A percentile compares a stretch with the other conserved stretches of the same genome.
Evolutionary conservation across 2,113 vertebrate species (phyloP).

Genomic region (Syngnathus typhle): DNA sequence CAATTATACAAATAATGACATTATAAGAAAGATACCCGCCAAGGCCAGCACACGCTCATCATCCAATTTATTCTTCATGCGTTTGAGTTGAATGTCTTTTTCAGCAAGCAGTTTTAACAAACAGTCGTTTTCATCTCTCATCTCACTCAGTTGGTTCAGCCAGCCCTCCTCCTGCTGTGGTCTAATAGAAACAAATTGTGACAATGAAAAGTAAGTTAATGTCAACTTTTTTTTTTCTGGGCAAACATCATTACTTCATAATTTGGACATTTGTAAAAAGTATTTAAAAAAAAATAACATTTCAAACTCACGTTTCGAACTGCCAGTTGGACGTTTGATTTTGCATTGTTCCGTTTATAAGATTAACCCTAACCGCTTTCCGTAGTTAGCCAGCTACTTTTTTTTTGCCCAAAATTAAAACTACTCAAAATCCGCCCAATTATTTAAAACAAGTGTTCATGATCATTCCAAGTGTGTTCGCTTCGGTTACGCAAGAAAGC

Average conservation of each 20-base stretch:
- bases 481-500: background rate
- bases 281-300: no score
- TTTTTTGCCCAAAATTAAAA: background rate
- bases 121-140: constrained; percentile 82
- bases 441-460: background rate
- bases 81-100: constrained; percentile 86
- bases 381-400: background rate
- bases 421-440: background rate
- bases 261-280: no score
- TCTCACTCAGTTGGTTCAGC: constrained; percentile 72
- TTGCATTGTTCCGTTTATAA: background rate
- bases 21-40: constrained; percentile 67
- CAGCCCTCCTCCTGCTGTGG: constrained; percentile 63
- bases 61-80: constrained; percentile 78
- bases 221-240: background rate
- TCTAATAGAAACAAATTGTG: background rate
- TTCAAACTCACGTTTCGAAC: background rate
- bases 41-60: constrained; percentile 75
- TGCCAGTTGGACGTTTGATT: background rate
- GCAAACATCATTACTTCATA: background rate
- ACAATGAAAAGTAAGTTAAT: background rate
- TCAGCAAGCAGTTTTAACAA: constrained; percentile 83
- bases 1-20: background rate
- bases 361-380: background rate
- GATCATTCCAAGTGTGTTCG: background rate